Percentiles rank a stretch among this genome's conserved stretches.
phyloP scores from a whole-genome alignment of 2,797 vertebrate genomes.

The Mus caroli region DNA sequence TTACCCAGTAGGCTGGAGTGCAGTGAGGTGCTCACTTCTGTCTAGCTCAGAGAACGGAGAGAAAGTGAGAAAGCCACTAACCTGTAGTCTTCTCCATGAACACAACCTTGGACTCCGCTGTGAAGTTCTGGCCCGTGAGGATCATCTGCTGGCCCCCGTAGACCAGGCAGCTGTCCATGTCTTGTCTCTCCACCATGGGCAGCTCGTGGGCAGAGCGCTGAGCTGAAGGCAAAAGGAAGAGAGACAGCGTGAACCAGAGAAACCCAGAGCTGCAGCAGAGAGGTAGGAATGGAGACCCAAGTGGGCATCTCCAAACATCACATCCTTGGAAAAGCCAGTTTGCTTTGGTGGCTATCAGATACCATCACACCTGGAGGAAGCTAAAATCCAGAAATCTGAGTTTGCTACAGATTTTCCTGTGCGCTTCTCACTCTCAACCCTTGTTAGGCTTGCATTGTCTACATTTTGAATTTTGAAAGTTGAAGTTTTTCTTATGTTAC shows the following conservation, averaged over 20 bases:
- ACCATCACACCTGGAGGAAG: constrained; percentile 52
- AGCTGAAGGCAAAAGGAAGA: constrained; percentile 89
- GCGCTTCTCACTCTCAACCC: not conserved
- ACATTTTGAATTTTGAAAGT: constrained; percentile 73
- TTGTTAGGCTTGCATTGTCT: constrained; percentile 56
- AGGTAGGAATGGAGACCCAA: not conserved
- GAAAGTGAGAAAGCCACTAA: constrained; percentile 82
- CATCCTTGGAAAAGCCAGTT: not conserved
- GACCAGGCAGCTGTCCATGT: constrained; percentile 94
- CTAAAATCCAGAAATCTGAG: constrained; percentile 8
- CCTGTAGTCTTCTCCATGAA: constrained; percentile 97
- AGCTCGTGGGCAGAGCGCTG: constrained; percentile 97
- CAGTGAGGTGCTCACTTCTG: not conserved
- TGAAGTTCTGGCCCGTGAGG: constrained; percentile 97
- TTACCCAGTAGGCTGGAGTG: not conserved
- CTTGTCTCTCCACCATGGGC: constrained; percentile 95
- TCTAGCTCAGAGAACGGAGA: not conserved
- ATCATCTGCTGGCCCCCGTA: constrained; percentile 97
- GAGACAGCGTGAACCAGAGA: constrained; percentile 5
- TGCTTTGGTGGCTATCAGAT: constrained; percentile 25
- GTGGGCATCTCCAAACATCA: not conserved
- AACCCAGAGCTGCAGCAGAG: not conserved
- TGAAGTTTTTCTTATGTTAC: constrained; percentile 7
- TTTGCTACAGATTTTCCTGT: not conserved
- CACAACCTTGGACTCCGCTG: constrained; percentile 96